These are phyloP conservation scores for Drosophila prosaltans DNA, from an alignment of 1,140 invertebrate species.

Conservation along the genomic window DNA sequence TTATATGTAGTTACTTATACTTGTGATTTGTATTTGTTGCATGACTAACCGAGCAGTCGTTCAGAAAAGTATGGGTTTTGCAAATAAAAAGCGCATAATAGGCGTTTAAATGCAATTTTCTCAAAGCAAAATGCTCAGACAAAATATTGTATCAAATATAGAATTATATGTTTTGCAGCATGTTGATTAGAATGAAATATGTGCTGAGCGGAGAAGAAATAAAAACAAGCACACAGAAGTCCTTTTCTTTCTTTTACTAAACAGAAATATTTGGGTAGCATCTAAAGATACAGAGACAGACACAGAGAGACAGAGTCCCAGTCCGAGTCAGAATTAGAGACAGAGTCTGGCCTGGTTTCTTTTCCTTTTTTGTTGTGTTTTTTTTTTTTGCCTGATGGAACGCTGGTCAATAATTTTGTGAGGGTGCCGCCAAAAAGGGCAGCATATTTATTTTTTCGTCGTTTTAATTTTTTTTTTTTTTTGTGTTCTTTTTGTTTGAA, in stretches of 20 bases:
- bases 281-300: constrained; percentile 57
- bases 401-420: constrained; percentile 82
- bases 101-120: constrained; percentile 83
- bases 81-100: constrained; percentile 83
- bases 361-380: constrained; percentile 34
- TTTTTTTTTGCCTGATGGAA: constrained; percentile 45
- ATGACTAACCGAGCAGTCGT: constrained; percentile 63
- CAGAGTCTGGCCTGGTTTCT: constrained; percentile 49
- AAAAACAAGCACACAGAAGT: constrained; percentile 46
- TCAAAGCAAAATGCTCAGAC: constrained; percentile 64
- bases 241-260: constrained; percentile 65
- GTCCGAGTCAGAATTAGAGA: constrained; percentile 51
- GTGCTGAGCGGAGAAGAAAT: constrained; percentile 18
- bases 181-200: constrained; percentile 79
- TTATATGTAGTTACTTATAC: neutral
- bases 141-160: constrained; percentile 68
- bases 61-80: constrained; percentile 74
- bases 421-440: constrained; percentile 82
- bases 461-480: constrained; percentile 42
- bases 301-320: constrained; percentile 42
- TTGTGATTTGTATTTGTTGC: constrained; percentile 51
- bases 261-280: constrained; percentile 78
- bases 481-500: constrained; percentile 63
- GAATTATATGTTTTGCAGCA: constrained; percentile 79
- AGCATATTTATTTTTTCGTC: constrained; percentile 57